Percentiles rank a stretch among this genome's conserved stretches.
Evolutionary conservation across 2,113 vertebrate genomes (phyloP).

Genomic region (Odontophorus gujanensis): DNA sequence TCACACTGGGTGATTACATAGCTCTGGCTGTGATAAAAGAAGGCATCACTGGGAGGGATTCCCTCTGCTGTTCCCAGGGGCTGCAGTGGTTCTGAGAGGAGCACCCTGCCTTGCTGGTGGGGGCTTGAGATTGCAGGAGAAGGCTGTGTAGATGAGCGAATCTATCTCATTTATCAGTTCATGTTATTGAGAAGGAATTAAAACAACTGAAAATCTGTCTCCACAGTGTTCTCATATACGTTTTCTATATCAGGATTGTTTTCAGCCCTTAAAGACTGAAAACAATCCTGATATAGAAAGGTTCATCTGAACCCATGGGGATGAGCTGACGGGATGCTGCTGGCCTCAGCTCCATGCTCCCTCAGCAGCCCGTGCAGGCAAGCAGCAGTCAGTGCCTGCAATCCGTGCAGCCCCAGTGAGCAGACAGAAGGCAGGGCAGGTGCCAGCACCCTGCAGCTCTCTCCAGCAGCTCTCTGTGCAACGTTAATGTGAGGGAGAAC

Average conservation of each 20-base stretch:
- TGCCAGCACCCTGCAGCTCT: too few relatives aligned
- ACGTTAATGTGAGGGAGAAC: neutral
- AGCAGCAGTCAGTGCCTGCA: rapidly evolving
- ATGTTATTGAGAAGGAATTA: neutral
- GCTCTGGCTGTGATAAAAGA: neutral
- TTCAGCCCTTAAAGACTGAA: neutral
- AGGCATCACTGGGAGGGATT: neutral
- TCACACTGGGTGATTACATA: neutral
- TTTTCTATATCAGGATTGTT: rapidly evolving
- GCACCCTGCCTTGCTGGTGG: neutral
- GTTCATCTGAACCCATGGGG: rapidly evolving
- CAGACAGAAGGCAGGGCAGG: neutral
- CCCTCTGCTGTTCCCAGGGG: neutral
- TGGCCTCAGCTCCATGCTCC: rapidly evolving
- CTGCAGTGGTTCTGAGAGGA: rapidly evolving
- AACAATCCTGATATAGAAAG: rapidly evolving
- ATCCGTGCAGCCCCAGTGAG: rapidly evolving
- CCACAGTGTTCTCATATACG: neutral
- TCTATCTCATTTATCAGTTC: neutral
- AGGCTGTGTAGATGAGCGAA: neutral
- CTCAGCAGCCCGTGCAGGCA: neutral
- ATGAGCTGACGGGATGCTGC: rapidly evolving
- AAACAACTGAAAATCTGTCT: neutral
- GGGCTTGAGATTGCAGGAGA: rapidly evolving
- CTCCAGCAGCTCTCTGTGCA: neutral